phyloP scores from a whole-genome alignment of 2,888 invertebrate genomes.

The Agrypnus murinus region DNA sequence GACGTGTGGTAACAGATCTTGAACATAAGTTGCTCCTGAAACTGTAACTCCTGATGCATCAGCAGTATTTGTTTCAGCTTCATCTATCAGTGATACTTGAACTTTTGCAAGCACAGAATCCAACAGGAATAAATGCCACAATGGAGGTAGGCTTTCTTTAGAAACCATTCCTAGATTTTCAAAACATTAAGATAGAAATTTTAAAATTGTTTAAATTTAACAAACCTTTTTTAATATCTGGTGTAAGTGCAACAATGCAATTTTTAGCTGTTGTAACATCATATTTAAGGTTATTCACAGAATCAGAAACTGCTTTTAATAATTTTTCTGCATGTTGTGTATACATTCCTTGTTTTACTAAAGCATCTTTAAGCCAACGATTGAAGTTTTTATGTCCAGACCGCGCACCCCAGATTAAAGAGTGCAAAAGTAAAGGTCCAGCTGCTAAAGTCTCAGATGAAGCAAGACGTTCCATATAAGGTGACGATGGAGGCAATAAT shows the following conservation, averaged over 20 bases:
- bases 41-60: constrained; percentile 65
- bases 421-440: constrained; percentile 84
- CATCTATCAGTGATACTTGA: constrained; percentile 77
- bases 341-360: constrained; percentile 93
- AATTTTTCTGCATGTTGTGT: constrained; percentile 85
- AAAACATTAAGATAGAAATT: not conserved
- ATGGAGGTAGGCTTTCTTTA: constrained; percentile 76
- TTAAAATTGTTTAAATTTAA: constrained; percentile 1
- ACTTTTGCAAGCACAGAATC: constrained; percentile 86
- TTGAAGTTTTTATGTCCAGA: constrained; percentile 89
- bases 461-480: constrained; percentile 87
- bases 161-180: constrained; percentile 61
- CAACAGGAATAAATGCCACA: constrained; percentile 83
- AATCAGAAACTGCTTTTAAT: constrained; percentile 81
- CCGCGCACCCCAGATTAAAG: constrained; percentile 92
- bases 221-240: constrained; percentile 70
- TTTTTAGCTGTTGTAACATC: constrained; percentile 78
- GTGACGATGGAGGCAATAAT: constrained; percentile 91
- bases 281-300: constrained; percentile 78
- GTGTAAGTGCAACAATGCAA: constrained; percentile 74
- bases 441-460: constrained; percentile 80
- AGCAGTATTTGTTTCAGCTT: constrained; percentile 67
- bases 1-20: constrained; percentile 80
- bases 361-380: constrained; percentile 92
- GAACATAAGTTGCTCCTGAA: constrained; percentile 70